These are phyloP conservation scores for Myotis findleyi DNA, from an alignment of 2,797 vertebrate species.

Conservation along the genomic window DNA sequence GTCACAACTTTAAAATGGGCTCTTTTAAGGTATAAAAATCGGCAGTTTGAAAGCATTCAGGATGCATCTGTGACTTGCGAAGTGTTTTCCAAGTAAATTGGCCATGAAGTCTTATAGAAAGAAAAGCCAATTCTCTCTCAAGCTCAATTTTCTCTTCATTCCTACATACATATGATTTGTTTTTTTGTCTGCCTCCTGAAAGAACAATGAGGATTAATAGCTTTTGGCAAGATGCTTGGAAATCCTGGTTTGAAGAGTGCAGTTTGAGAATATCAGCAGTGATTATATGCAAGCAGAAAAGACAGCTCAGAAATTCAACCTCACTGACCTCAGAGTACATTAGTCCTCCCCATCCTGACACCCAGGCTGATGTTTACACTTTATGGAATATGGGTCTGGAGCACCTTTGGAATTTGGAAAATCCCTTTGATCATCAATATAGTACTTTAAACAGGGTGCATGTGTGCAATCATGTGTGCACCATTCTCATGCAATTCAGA, in stretches of 20 bases:
- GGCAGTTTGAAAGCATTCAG: constrained; percentile 55
- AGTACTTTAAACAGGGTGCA: neutral
- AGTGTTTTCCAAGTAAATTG: constrained; percentile 64
- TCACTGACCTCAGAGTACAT: neutral
- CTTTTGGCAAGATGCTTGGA: constrained; percentile 41
- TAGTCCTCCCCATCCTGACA: neutral
- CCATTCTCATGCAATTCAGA: neutral
- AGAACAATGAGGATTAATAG: neutral
- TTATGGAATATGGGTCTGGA: neutral
- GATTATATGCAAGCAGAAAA: neutral
- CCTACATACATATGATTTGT: neutral
- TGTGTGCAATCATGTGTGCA: neutral
- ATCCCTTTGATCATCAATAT: neutral
- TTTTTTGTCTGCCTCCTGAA: neutral
- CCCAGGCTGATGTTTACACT: neutral
- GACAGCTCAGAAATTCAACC: neutral
- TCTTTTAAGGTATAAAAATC: constrained; percentile 66
- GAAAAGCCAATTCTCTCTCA: neutral
- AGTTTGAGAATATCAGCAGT: neutral
- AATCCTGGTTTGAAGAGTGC: neutral
- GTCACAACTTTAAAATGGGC: constrained; percentile 73
- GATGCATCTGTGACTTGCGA: constrained; percentile 50
- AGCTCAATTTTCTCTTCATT: constrained; percentile 36
- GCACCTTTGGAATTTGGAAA: neutral
- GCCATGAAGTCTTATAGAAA: constrained; percentile 23